Conservation (phyloP, 2,113 vertebrate species). For the Podarcis cretensis region DNA sequence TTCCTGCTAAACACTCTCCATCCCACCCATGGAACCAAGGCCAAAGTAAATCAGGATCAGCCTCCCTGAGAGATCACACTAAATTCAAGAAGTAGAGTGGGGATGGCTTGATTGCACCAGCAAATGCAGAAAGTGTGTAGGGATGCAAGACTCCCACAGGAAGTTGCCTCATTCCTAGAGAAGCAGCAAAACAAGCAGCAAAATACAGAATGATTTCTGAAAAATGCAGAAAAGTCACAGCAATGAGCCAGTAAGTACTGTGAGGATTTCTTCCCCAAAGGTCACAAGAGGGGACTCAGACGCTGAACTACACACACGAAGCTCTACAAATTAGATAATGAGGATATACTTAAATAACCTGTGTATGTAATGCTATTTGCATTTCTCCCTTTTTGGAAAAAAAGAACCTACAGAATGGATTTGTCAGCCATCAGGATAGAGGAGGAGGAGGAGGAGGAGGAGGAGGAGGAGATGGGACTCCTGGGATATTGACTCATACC, state of each 20-base stretch:
- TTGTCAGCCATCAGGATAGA: too few relatives aligned
- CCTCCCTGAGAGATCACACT: background rate
- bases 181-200: background rate
- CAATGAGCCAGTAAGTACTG: background rate
- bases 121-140: background rate
- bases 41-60: background rate
- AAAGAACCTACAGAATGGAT: background rate
- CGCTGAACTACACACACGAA: background rate
- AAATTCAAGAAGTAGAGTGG: background rate
- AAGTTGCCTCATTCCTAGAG: background rate
- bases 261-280: background rate
- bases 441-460: background rate
- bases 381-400: background rate
- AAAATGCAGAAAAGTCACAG: background rate
- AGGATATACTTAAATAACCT: background rate
- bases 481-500: background rate
- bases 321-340: background rate
- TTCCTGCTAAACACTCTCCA: background rate
- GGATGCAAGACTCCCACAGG: background rate
- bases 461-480: background rate
- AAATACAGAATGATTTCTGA: background rate
- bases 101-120: background rate
- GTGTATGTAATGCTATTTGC: background rate
- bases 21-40: background rate
- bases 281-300: background rate